Evolutionary conservation across 1,140 invertebrate genomes (phyloP).

Genomic region (Nebria ingens): DNA sequence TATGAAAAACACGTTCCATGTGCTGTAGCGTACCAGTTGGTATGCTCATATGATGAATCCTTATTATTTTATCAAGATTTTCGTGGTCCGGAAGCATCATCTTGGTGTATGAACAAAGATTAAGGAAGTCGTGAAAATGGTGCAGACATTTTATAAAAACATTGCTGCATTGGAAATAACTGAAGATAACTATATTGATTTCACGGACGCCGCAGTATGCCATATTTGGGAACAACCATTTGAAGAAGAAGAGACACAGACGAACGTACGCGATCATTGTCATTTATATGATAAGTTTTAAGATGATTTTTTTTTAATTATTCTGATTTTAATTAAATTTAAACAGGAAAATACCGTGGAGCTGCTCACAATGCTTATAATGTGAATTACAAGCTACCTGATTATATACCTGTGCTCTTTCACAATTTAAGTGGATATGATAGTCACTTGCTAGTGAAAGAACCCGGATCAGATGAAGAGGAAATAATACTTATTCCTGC

Average conservation of each 20-base stretch:
- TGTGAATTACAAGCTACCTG: neutral
- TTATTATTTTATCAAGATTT: neutral
- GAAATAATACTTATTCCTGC: neutral
- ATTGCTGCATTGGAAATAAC: neutral
- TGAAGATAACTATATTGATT: neutral
- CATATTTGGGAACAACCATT: neutral
- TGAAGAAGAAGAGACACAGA: neutral
- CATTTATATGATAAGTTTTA: neutral
- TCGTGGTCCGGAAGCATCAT: neutral
- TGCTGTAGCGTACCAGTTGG: neutral
- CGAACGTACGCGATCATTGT: no score
- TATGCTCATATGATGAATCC: neutral
- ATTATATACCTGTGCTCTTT: neutral
- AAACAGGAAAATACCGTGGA: neutral
- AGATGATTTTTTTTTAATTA: neutral
- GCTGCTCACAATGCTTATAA: neutral
- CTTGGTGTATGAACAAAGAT: neutral
- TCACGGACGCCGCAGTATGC: neutral
- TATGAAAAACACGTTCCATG: neutral
- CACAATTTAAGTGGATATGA: neutral
- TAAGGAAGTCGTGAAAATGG: neutral
- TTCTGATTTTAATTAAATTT: neutral
- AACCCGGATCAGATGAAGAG: neutral
- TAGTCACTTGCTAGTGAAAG: neutral
- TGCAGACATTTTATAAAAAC: neutral